Percentiles rank a stretch among this genome's conserved stretches.
Conservation (phyloP, 2,888 invertebrate species). For the Carcina quercana region DNA sequence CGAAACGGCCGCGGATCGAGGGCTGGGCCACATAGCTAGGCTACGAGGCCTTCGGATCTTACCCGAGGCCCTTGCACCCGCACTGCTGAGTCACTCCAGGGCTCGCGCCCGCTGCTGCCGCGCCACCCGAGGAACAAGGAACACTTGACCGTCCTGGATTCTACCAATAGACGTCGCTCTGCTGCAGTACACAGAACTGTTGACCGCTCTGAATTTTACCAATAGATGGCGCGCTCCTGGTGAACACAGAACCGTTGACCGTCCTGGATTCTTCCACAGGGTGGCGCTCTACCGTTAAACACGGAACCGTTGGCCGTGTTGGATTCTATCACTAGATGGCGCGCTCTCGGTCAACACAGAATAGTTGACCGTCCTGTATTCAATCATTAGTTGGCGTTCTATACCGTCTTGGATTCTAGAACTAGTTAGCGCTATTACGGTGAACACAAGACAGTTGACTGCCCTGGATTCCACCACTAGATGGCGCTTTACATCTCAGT, state of each 20-base stretch:
- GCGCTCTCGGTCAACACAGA: too few relatives aligned
- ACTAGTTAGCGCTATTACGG: too few relatives aligned
- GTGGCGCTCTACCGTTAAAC: too few relatives aligned
- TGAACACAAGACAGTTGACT: slow-evolving; percentile 19
- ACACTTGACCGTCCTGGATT: slow-evolving; percentile 10
- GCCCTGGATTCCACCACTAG: slow-evolving; percentile 24
- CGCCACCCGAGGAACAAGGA: slow-evolving; percentile 42
- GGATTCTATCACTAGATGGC: slow-evolving; percentile 12
- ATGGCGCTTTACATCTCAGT: too few relatives aligned
- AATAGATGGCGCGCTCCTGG: too few relatives aligned
- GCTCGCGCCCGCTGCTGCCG: slow-evolving; percentile 20
- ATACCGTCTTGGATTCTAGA: too few relatives aligned
- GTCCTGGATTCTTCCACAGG: slow-evolving; percentile 24
- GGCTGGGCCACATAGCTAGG: slow-evolving; percentile 92
- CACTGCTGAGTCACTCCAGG: slow-evolving; percentile 50
- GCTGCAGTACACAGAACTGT: slow-evolving; percentile 15
- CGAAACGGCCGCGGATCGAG: slow-evolving; percentile 93
- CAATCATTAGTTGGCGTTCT: too few relatives aligned
- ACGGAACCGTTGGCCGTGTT: slow-evolving; percentile 28
- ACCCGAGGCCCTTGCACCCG: slow-evolving; percentile 68
- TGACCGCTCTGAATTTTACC: slow-evolving; percentile 27
- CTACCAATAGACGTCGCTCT: too few relatives aligned
- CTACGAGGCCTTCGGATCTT: slow-evolving; percentile 66
- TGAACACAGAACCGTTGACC: slow-evolving; percentile 21
- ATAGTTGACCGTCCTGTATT: slow-evolving; percentile 29